phyloP scores from a whole-genome alignment of 23 tunicate species.

The Clavelina lepadiformis region DNA sequence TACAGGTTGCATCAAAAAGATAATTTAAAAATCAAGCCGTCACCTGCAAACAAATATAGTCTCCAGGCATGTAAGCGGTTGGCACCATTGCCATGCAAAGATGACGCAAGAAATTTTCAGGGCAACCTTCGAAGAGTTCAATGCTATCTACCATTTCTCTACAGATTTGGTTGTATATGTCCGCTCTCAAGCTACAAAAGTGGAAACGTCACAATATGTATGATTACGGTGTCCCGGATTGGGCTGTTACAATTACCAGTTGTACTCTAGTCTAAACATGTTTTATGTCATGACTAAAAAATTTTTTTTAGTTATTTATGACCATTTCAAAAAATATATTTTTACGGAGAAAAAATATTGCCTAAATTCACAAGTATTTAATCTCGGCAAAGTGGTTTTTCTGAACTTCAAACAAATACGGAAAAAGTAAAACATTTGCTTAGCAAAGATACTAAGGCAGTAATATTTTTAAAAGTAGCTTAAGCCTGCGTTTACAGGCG shows the following conservation, averaged over 20 bases:
- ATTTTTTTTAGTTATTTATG: neutral
- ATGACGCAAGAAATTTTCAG: conserved; percentile 81
- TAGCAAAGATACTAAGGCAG: no score
- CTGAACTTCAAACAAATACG: no score
- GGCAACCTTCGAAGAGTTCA: conserved; percentile 65
- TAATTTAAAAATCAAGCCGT: no score
- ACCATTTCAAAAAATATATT: no score
- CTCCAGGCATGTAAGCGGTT: conserved; percentile 77
- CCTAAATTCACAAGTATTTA: no score
- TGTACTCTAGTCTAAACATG: neutral
- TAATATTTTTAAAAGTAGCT: no score
- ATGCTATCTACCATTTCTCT: conserved; percentile 52
- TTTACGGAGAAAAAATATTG: no score
- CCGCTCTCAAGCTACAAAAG: conserved; percentile 61
- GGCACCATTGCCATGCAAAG: conserved; percentile 75
- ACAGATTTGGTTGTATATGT: conserved; percentile 70
- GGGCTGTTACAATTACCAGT: neutral
- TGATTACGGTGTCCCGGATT: neutral
- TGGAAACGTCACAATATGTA: no score
- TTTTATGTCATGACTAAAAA: neutral
- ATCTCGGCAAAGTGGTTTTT: no score
- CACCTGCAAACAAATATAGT: conserved; percentile 85
- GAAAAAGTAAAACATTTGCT: no score
- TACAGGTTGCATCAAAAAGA: no score
- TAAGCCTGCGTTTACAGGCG: no score